Evolutionary conservation across 1,140 invertebrate genomes (phyloP), one percentile per base, ranked within the genome.

Genomic region (Apis florea): DNA sequence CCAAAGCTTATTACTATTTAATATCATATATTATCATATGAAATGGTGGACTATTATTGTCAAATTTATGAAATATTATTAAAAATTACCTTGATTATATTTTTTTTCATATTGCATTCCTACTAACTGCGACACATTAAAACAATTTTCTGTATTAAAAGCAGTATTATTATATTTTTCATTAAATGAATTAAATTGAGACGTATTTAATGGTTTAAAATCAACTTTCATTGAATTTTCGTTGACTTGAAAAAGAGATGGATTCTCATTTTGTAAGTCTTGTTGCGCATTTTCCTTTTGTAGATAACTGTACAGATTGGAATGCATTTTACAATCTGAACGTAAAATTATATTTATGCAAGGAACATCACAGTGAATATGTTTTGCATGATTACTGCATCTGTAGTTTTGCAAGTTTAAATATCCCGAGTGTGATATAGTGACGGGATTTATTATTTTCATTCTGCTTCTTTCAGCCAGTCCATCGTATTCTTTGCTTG

Each of bases 321-420:
- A 81, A 51, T 31, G 63, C 1, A 67, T 53, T 56, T 56, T 75
- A 11, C 54, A 67, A 49, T 83, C 71, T n/a, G 66, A 24, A n/a
- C 58, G 56, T 24, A 77, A 31, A 53, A 75, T 58, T 24, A 80
- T 85, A 19, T 85, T 80, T 66, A 84, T 80, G n/a, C 73, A 74
- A 49, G 59, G 56, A 26, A 76, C 49, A 63, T 73, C 56, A 5
- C 26, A 1, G 15, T 54, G 59, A 68, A 8, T 8, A 2, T 49
- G 51, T n/a, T 68, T 79, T 64, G 2, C 0, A 0, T 47, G 58
- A 19, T 73, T 63, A 24, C 8, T 12, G 17, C 64, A 47, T 63
- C 12, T 54, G 24, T 17, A 49, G 61, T 21, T 76, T n/a, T 49
- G 13, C 9, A 19, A 40, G 10, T 21, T 70, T 24, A 40, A 15